Conservation (phyloP, 2,888 invertebrate species). For the Xylocampa areola region DNA sequence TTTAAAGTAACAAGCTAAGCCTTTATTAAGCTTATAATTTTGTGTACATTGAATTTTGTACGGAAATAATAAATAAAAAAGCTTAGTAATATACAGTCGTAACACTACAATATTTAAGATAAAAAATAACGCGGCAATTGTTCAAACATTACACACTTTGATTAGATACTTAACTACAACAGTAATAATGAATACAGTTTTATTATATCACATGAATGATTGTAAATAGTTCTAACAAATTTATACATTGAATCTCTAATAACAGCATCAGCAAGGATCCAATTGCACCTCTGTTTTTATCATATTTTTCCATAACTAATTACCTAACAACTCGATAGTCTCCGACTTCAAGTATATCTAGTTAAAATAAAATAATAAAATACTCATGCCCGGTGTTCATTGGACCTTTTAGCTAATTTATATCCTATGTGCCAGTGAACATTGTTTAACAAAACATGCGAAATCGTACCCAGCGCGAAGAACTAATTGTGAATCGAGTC, state of each 20-base stretch:
- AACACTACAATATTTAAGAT: slow-evolving; percentile 38
- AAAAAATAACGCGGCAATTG: slow-evolving; percentile 32
- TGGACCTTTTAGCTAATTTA: slow-evolving; percentile 2
- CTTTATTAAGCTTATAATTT: slow-evolving; percentile 58
- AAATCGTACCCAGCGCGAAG: background rate
- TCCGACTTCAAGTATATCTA: slow-evolving; percentile 2
- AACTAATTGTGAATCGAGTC: background rate
- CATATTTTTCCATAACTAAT: slow-evolving; percentile 7
- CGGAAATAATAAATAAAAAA: slow-evolving; percentile 49
- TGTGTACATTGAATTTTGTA: slow-evolving; percentile 50
- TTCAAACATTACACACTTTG: slow-evolving; percentile 36
- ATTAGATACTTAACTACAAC: slow-evolving; percentile 39
- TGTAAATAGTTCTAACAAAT: slow-evolving; percentile 26
- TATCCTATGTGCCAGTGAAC: slow-evolving; percentile 7
- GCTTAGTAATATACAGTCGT: slow-evolving; percentile 39
- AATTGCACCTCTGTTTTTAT: slow-evolving; percentile 7
- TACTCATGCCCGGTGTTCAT: slow-evolving; percentile 6
- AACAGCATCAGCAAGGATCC: slow-evolving; percentile 6
- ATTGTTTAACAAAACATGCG: slow-evolving; percentile 11
- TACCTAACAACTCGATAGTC: background rate
- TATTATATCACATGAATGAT: slow-evolving; percentile 51
- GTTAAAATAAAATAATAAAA: slow-evolving; percentile 5
- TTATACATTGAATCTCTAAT: slow-evolving; percentile 8
- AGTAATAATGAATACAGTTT: slow-evolving; percentile 32
- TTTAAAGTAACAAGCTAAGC: slow-evolving; percentile 53